phyloP scores from a whole-genome alignment of 2,888 invertebrate species.

The Leptogaster cylindrica region DNA sequence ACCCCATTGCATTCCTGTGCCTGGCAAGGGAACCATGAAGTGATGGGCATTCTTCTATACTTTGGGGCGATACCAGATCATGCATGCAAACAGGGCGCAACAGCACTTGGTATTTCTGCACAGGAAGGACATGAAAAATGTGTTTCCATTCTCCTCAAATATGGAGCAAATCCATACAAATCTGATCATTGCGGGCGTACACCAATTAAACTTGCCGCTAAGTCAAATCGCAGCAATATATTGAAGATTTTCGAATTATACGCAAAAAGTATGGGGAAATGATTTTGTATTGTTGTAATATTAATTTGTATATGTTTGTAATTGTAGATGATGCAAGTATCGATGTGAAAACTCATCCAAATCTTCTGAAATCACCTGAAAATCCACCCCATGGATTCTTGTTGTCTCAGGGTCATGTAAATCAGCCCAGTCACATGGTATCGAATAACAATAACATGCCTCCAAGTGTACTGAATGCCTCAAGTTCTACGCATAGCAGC shows the following conservation, averaged over 20 bases:
- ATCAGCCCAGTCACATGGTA: conserved; percentile 48
- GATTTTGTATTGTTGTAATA: no score
- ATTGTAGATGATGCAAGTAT: conserved; percentile 59
- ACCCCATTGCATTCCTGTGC: conserved; percentile 94
- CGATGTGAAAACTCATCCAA: conserved; percentile 60
- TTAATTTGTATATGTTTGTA: no score
- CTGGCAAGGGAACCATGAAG: conserved; percentile 91
- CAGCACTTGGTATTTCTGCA: conserved; percentile 92
- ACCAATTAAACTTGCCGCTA: conserved; percentile 86
- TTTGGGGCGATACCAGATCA: conserved; percentile 86
- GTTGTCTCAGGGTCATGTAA: conserved; percentile 41
- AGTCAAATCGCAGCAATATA: conserved; percentile 88
- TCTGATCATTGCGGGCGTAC: conserved; percentile 87
- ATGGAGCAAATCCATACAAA: conserved; percentile 84
- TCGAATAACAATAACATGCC: conserved; percentile 55
- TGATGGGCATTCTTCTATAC: conserved; percentile 79
- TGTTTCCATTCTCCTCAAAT: conserved; percentile 80
- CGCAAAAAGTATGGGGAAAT: conserved; percentile 63
- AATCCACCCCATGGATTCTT: conserved; percentile 50
- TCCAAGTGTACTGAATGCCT: conserved; percentile 57
- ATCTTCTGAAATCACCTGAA: conserved; percentile 61
- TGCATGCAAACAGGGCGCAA: conserved; percentile 94
- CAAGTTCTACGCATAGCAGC: conserved; percentile 62
- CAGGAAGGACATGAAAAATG: conserved; percentile 96
- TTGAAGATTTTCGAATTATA: conserved; percentile 79